Conservation (phyloP, 1,140 invertebrate species). For the Psix sp. region DNA sequence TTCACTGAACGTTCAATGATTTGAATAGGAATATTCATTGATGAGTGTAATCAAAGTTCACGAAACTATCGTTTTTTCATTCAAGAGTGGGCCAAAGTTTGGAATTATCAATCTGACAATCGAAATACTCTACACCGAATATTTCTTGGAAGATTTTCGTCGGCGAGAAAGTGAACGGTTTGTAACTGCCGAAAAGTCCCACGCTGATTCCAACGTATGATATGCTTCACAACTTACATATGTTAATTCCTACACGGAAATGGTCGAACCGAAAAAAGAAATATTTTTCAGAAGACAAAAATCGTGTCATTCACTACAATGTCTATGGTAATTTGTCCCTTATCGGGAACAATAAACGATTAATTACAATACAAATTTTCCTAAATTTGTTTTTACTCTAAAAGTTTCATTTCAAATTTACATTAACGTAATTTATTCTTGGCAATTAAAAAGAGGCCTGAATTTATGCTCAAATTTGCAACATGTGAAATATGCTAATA, state of each 20-base stretch:
- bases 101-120: constrained; percentile 13
- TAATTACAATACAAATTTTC: constrained; percentile 13
- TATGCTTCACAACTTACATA: constrained; percentile 16
- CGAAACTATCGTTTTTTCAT: too few relatives aligned
- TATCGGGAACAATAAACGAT: constrained; percentile 9
- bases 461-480: too few relatives aligned
- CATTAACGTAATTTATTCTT: too few relatives aligned
- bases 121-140: constrained; percentile 18
- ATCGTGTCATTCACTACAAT: constrained; percentile 3
- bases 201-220: constrained; percentile 25
- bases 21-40: too few relatives aligned
- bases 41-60: too few relatives aligned
- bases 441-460: too few relatives aligned
- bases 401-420: too few relatives aligned
- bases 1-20: too few relatives aligned
- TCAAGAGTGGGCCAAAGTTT: constrained; percentile 2
- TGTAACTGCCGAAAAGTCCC: constrained; percentile 20
- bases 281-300: constrained; percentile 6
- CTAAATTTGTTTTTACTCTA: constrained; percentile 1
- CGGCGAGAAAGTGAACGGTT: constrained; percentile 8
- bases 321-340: constrained; percentile 9
- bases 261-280: constrained; percentile 4
- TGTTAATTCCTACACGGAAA: constrained; percentile 40
- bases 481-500: too few relatives aligned
- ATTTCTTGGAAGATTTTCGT: constrained; percentile 8